Evolutionary conservation across 2,797 vertebrate genomes (phyloP), one percentile per base, ranked within the genome.

Genomic region (Hoplostethus mediterraneus): DNA sequence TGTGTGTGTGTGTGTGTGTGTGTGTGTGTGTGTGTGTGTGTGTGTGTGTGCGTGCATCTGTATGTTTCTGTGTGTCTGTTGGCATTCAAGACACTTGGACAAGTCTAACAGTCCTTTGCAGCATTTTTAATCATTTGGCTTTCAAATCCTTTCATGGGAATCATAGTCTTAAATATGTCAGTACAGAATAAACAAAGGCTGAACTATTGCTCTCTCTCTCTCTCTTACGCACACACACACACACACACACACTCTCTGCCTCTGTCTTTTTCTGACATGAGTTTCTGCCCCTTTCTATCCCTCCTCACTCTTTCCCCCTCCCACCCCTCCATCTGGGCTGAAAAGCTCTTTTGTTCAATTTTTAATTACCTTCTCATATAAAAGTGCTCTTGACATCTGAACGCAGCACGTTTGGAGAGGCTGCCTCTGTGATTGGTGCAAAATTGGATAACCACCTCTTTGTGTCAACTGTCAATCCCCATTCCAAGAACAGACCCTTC

Each of bases 301-400:
- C 68, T 76, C 67, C 60, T 86, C 83, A 73, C 61, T 55, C 63
- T 6, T 45, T 73, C 77, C 80, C 60, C 67, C 77, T 80, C 80
- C 81, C 82, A 62, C 67, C 74, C 75, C 73, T 89, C 75, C 85
- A 84, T 91, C 89, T 90, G 81, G 12, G 47, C 78, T 80, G 84
- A 91, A 89, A 93, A 89, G 87, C 81, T 83, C 88, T 92, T 94
- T 93, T 92, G 88, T 93, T 93, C 70, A 75, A 84, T 87, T 90
- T 92, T 93, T 93, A 92, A 93, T 93, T 92, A 90, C 84, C 87
- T 89, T 85, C 84, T 86, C 82, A 72, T 86, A 81, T 83, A 77
- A 90, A 87, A 87, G 83, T 79, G 85, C 89, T 89, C 89, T 89
- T 91, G 90, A 92, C 88, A 89, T 91, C 80, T 81, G 87, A 90